Base-by-base conservation (phyloP, 2,888 invertebrate genomes). In the Lochmaea capreae region DNA sequence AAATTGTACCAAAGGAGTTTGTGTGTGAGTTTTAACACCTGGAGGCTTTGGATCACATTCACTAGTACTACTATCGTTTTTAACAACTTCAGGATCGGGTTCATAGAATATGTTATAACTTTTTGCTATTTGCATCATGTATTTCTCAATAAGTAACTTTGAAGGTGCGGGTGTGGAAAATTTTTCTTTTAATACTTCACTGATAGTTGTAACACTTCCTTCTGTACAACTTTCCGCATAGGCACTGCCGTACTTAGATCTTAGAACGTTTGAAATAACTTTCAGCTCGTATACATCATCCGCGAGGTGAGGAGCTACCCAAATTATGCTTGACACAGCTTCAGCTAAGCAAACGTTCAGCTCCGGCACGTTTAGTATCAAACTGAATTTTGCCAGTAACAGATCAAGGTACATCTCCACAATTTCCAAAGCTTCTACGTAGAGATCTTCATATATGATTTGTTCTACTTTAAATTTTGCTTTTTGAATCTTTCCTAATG, bases 361-460 rank as follows among this genome's bases (percentile, higher is more conserved):
- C 85, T 92, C 96, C 90, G 97, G 97, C 95, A 97, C 97, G 88
- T 98, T 97, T 57, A 97, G 96, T 68, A 99, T 93, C 10, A 99
- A 89, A 0, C 99, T 99, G 88, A 98, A 99, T 82, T 99, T 91
- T 0, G 99, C 98, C 68, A 99, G 87, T 61, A 99, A 87, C 67
- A 99, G 89, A 88, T 99, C 99, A 88, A 99, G 99, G 85, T 97
- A 99, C 97, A 99, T 98, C 89, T 99, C 99, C 0, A 99, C 92
- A 74, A 99, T 91, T 89, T 99, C 99, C 95, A 99, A 97, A 0
- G 99, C 99, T 88, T 99, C 99, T 3, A 99, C 98, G 88, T 98
- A 91, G 87, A 99, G 99, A 88, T 99, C 99, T 88, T 99, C 98
- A 93, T 93, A 90, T 72, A 99, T 98, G 73, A 99, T 99, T 83